Evolutionary conservation across 2,888 invertebrate species (phyloP).

Genomic region (Quadroppia sp.): DNA sequence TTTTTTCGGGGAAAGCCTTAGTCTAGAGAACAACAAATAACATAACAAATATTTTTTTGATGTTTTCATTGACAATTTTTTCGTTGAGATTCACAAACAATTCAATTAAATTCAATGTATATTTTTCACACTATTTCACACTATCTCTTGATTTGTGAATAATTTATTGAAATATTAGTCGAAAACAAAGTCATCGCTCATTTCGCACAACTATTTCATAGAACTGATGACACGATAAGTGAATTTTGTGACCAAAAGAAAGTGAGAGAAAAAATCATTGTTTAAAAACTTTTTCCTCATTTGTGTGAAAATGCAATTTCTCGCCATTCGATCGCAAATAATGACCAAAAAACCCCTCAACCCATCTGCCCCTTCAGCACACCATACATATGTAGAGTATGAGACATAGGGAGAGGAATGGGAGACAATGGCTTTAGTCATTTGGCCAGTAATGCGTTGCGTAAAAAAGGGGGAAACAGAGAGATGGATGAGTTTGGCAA

Average conservation of each 20-base stretch:
- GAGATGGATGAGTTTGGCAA: constrained; percentile 29
- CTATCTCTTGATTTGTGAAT: neutral
- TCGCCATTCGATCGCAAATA: constrained; percentile 27
- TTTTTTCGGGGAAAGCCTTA: no score
- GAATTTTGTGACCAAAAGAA: neutral
- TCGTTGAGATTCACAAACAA: no score
- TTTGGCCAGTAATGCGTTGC: constrained; percentile 34
- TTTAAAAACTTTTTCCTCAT: neutral
- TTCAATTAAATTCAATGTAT: no score
- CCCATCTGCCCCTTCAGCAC: constrained; percentile 16
- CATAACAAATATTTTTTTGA: no score
- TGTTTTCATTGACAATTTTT: no score
- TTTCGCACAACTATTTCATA: neutral
- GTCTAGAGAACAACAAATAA: neutral
- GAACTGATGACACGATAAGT: neutral
- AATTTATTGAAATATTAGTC: neutral
- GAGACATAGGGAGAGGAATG: neutral
- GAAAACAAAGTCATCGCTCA: constrained; percentile 13
- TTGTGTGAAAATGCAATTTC: neutral
- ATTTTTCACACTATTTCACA: neutral
- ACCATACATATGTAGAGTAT: neutral
- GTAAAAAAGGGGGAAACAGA: constrained; percentile 26
- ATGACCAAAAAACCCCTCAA: constrained; percentile 31
- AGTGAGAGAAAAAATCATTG: neutral
- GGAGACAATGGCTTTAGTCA: constrained; percentile 36